Evolutionary conservation across 2,797 vertebrate species (phyloP), one percentile per base, ranked within the genome.

Genomic region (Pampus argenteus): DNA sequence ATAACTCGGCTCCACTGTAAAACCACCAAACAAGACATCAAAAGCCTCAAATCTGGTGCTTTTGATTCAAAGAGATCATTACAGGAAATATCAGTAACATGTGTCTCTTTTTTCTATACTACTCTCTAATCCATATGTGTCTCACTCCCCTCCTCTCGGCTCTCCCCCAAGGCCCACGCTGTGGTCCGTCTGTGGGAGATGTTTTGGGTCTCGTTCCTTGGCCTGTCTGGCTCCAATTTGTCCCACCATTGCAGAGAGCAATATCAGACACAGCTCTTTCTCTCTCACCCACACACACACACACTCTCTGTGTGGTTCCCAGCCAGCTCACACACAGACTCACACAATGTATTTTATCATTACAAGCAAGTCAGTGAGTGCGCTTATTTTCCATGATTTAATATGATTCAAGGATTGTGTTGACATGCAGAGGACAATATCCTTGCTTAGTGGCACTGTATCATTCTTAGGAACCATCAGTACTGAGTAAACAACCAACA

Each of bases 191-290:
- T 93, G 89, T 91, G 88, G 88, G 89, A 91, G 87, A 93, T 90
- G 88, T 94, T 94, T 92, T 92, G 89, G 88, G 90, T 93, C 88
- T 91, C 77, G 80, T 89, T 93, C 78, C 86, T 91, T 87, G 89
- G 89, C 85, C 90, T 92, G 93, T 93, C 93, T 95, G 93, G 92
- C 91, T 94, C 92, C 92, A 94, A 95, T 94, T 94, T 93, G 92
- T 94, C 89, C 88, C 90, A 86, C 92, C 91, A 92, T 91, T 80
- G 88, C 90, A 88, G 85, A 88, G 80, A 90, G 84, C 86, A 92
- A 91, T 92, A 93, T 94, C 88, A 92, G 90, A 90, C 89, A 89
- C 89, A 86, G 85, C 69, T 84, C 82, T 78, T 82, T 73, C 79
- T 64, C 66, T 49, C 74, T 67, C 77, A 58, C 82, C 51, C 83